Evolutionary conservation across 2,797 vertebrate genomes (phyloP).

Genomic region (Cossypha niveicapilla): DNA sequence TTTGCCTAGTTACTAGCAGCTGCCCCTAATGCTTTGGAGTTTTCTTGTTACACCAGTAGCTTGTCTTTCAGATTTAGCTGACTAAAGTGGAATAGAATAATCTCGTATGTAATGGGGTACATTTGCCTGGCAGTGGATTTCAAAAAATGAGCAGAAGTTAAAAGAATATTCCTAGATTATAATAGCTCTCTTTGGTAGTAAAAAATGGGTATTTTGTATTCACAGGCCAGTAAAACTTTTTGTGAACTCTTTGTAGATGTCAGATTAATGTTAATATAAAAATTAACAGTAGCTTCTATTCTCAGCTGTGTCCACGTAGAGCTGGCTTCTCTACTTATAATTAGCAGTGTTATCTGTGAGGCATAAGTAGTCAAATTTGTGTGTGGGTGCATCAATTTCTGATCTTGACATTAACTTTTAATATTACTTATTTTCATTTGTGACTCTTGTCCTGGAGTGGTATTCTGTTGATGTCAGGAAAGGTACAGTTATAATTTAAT

Average conservation of each 20-base stretch:
- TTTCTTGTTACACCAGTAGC: background rate
- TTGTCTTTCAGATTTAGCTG: background rate
- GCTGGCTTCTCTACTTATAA: background rate
- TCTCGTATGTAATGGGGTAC: background rate
- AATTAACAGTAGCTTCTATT: background rate
- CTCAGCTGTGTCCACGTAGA: background rate
- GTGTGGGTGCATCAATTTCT: background rate
- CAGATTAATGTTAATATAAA: background rate
- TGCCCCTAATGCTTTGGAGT: background rate
- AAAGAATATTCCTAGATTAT: background rate
- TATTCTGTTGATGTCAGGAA: background rate
- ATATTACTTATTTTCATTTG: background rate
- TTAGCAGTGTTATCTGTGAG: background rate
- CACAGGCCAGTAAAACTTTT: background rate
- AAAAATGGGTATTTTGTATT: background rate
- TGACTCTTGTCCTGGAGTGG: background rate
- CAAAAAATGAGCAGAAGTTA: background rate
- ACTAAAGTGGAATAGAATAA: background rate
- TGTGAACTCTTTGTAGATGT: background rate
- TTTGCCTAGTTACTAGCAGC: background rate
- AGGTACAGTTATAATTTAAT: background rate
- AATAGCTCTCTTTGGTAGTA: background rate
- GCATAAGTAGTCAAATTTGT: background rate
- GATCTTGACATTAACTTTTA: background rate
- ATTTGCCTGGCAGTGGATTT: background rate